A percentile compares a stretch with the other conserved stretches of the same genome.
phyloP scores from a whole-genome alignment of 1,140 invertebrate species.

The Nylanderia fulva region DNA sequence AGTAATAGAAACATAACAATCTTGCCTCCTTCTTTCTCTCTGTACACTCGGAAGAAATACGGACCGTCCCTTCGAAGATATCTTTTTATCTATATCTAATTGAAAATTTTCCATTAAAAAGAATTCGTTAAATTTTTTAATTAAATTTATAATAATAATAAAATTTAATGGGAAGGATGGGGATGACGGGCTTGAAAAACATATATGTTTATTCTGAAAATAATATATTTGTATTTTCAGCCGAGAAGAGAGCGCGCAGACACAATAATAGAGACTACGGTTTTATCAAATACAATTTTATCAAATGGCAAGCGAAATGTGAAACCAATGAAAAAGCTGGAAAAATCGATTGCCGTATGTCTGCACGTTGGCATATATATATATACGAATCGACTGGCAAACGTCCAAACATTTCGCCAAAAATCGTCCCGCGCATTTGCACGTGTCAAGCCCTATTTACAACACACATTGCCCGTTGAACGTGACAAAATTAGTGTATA shows the following conservation, averaged over 20 bases:
- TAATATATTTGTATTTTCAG: neutral
- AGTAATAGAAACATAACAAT: neutral
- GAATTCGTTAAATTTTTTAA: neutral
- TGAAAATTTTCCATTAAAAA: neutral
- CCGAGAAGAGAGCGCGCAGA: no score
- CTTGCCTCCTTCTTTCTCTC: neutral
- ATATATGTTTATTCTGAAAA: neutral
- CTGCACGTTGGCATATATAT: conserved; percentile 1
- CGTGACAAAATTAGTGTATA: conserved; percentile 41
- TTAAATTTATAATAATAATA: no score
- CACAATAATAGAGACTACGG: neutral
- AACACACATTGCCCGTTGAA: conserved; percentile 20
- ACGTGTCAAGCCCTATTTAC: conserved; percentile 47
- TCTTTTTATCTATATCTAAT: neutral
- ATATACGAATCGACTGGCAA: conserved; percentile 46
- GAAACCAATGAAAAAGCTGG: conserved; percentile 33
- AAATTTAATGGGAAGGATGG: no score
- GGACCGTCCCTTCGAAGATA: neutral
- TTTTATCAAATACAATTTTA: conserved; percentile 10
- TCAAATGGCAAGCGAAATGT: conserved; percentile 4
- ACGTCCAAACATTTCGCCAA: conserved; percentile 32
- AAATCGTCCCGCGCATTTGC: conserved; percentile 43
- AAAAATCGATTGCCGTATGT: conserved; percentile 32
- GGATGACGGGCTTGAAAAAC: neutral
- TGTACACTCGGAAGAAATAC: neutral